Conservation (phyloP, 2,113 vertebrate species). For the Henicopernis longicauda region DNA sequence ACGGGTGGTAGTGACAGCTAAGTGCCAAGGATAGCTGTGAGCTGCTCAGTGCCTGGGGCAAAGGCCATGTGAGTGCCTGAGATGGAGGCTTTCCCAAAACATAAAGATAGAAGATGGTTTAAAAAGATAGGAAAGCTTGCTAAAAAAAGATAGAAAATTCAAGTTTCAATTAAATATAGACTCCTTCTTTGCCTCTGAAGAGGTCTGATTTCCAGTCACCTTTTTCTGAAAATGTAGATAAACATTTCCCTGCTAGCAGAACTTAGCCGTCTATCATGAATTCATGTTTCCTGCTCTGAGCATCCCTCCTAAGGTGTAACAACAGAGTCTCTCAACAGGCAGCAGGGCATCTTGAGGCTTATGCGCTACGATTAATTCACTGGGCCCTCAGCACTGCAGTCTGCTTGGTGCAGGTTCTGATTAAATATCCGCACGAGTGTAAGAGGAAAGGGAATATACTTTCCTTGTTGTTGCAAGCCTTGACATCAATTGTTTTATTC, state of each 20-base stretch:
- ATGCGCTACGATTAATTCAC: accelerated
- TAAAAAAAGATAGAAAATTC: not conserved
- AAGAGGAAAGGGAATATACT: not conserved
- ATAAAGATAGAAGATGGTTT: not conserved
- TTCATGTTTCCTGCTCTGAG: not conserved
- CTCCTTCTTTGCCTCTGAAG: not conserved
- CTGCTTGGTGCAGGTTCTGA: not conserved
- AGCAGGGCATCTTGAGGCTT: not conserved
- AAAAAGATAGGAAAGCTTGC: not conserved
- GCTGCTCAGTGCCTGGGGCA: not conserved
- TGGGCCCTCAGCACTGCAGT: not conserved
- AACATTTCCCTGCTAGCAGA: not conserved
- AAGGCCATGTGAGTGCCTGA: not conserved
- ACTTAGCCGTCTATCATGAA: not conserved
- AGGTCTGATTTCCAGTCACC: not conserved
- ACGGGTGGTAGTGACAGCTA: not conserved
- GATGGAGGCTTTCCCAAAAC: not conserved
- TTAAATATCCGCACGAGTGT: not conserved
- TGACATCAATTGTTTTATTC: not conserved
- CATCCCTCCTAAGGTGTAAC: not conserved
- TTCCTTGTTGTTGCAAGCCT: not conserved
- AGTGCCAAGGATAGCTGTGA: not conserved
- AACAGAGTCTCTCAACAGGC: not conserved
- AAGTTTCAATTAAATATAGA: not conserved
- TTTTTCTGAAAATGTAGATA: not conserved